These are phyloP conservation scores for Pristionchus fissidentatus DNA, from an alignment of 2,888 invertebrate species.

Conservation along the genomic window DNA sequence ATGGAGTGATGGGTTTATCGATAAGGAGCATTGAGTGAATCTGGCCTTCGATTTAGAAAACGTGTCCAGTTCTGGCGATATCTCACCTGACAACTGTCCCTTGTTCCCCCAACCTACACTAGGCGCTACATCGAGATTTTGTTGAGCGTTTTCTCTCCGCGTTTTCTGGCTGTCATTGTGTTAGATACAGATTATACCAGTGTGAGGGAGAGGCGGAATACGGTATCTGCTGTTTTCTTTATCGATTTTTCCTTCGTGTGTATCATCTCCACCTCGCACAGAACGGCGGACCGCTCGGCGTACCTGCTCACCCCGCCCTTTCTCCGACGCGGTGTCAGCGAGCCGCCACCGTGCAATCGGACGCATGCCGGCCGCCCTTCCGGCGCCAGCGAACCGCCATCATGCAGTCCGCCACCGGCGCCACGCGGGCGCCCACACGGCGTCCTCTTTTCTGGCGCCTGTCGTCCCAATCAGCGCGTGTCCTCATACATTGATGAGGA, in stretches of 20 bases:
- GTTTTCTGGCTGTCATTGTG: neutral
- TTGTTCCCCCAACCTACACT: neutral
- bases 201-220: neutral
- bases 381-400: neutral
- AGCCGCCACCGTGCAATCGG: neutral
- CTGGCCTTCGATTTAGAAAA: neutral
- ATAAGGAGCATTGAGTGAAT: neutral
- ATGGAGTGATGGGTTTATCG: conserved; percentile 1
- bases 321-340: conserved; percentile 19
- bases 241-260: neutral
- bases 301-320: conserved; percentile 20
- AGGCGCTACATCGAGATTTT: neutral
- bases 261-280: neutral
- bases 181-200: neutral
- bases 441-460: neutral
- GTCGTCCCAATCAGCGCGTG: neutral
- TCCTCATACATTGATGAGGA: conserved; percentile 36
- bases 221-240: neutral
- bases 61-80: neutral
- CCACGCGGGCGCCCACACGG: neutral
- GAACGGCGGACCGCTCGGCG: neutral
- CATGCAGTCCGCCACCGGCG: neutral
- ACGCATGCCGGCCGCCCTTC: neutral
- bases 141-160: neutral
- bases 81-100: neutral